phyloP scores from a whole-genome alignment of 2,888 invertebrate genomes.

The Zhengitettix transpicula region DNA sequence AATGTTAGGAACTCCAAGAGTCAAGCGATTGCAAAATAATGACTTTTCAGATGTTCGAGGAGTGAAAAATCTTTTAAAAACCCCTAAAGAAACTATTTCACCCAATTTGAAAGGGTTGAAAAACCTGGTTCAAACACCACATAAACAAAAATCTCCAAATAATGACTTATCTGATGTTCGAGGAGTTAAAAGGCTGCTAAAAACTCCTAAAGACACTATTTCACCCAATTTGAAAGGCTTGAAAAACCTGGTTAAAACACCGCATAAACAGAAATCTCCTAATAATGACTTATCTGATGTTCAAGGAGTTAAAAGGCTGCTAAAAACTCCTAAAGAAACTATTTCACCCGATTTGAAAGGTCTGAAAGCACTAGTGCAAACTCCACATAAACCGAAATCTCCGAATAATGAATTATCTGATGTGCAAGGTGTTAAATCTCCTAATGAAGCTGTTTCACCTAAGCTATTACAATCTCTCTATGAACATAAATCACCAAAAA shows the following conservation, averaged over 20 bases:
- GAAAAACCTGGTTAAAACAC: constrained; percentile 21
- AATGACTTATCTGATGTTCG: constrained; percentile 29
- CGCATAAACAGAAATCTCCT: constrained; percentile 15
- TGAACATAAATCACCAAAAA: constrained; percentile 18
- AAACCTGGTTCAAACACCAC: neutral
- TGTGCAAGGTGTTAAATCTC: constrained; percentile 26
- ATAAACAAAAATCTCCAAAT: constrained; percentile 16
- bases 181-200: constrained; percentile 26
- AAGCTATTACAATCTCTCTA: no score
- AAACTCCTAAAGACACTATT: constrained; percentile 16
- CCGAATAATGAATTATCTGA: constrained; percentile 28
- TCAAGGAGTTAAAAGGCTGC: constrained; percentile 22
- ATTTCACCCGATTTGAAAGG: constrained; percentile 14
- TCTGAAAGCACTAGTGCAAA: constrained; percentile 16
- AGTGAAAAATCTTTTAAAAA: neutral
- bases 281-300: constrained; percentile 15
- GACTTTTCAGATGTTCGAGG: neutral
- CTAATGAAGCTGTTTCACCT: constrained; percentile 20
- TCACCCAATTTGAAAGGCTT: constrained; percentile 28
- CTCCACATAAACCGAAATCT: constrained; percentile 2
- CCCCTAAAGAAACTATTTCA: neutral
- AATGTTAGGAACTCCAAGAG: no score
- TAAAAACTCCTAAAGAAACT: constrained; percentile 17
- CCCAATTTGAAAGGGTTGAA: neutral
- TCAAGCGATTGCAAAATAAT: neutral